A percentile compares a stretch with the other conserved stretches of the same genome.
Conservation (phyloP, 2,113 vertebrate genomes). For the Ailuropoda melanoleuca region DNA sequence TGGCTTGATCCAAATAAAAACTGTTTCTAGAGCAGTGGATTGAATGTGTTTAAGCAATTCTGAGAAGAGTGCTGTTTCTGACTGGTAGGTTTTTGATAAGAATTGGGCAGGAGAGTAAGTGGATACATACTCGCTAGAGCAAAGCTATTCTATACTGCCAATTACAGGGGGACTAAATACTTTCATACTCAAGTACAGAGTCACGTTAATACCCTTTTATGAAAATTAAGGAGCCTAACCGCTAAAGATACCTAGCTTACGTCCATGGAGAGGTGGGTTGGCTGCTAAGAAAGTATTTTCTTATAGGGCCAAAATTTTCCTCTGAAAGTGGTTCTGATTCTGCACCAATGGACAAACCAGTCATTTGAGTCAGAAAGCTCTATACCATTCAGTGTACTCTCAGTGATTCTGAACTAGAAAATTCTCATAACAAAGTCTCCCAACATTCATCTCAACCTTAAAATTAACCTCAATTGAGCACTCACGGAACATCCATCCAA, state of each 20-base stretch:
- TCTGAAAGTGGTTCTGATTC: constrained; percentile 34
- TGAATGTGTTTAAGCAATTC: constrained; percentile 29
- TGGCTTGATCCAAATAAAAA: constrained; percentile 42
- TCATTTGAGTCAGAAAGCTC: neutral
- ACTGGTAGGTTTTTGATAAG: constrained; percentile 26
- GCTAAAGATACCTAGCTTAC: neutral
- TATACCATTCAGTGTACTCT: neutral
- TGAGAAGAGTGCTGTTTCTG: constrained; percentile 3
- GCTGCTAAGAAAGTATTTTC: constrained; percentile 14
- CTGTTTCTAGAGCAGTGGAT: constrained; percentile 38
- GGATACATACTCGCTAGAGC: neutral
- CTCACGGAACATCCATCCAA: neutral
- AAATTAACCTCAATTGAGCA: constrained; percentile 13
- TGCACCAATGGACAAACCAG: neutral
- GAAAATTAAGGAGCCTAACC: constrained; percentile 35
- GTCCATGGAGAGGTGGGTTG: too few species aligned
- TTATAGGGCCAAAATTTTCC: neutral
- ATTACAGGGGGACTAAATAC: neutral
- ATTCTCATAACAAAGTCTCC: neutral
- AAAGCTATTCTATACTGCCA: neutral
- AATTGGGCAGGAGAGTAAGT: neutral
- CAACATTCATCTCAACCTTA: constrained; percentile 27
- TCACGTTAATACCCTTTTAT: neutral
- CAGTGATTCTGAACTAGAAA: constrained; percentile 36
- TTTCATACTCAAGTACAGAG: neutral